These are phyloP conservation scores for Bugula neritina DNA, from an alignment of 2,888 invertebrate species.

Conservation along the genomic window DNA sequence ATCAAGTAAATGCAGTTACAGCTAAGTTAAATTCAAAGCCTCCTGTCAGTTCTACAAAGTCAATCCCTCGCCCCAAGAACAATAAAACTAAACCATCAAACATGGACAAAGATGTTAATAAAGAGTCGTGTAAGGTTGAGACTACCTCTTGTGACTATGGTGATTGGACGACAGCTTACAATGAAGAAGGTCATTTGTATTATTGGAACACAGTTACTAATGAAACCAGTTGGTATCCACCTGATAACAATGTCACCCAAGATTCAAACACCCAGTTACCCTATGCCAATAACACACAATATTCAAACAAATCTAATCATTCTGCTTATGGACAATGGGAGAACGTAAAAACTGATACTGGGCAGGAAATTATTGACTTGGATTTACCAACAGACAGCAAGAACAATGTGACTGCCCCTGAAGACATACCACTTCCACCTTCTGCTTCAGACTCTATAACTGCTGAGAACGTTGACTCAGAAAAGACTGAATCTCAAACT, in stretches of 20 bases:
- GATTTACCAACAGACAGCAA: conserved; percentile 25
- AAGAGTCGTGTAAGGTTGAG: background rate
- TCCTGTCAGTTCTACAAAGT: background rate
- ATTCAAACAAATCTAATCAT: background rate
- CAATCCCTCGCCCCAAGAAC: background rate
- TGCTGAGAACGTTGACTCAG: background rate
- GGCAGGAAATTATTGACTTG: background rate
- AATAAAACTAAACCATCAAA: background rate
- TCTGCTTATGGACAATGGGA: conserved; percentile 22
- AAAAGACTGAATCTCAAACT: background rate
- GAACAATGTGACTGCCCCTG: background rate
- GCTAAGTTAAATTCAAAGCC: background rate
- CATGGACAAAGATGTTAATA: background rate
- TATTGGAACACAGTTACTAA: conserved; percentile 21
- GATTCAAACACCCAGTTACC: background rate
- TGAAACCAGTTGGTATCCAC: conserved; percentile 24
- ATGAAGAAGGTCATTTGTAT: conserved; percentile 23
- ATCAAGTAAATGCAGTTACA: background rate
- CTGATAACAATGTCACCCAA: background rate
- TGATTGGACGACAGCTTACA: conserved; percentile 14
- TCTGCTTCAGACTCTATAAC: background rate
- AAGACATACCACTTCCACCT: conserved; percentile 16
- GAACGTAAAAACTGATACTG: background rate
- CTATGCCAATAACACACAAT: background rate
- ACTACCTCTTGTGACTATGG: background rate